phyloP scores from a whole-genome alignment of 2,797 vertebrate species.

The Chiloscyllium punctatum region DNA sequence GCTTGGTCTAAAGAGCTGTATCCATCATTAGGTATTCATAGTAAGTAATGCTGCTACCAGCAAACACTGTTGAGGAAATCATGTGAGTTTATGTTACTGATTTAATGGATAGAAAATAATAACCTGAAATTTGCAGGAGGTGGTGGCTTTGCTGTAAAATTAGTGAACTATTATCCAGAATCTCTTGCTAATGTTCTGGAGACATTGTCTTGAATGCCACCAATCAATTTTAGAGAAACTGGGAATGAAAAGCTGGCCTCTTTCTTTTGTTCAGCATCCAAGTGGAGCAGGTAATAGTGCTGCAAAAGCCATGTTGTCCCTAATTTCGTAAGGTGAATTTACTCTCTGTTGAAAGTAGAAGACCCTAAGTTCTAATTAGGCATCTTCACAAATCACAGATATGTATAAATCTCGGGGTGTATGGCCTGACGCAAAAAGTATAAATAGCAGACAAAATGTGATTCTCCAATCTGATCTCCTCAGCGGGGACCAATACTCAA shows the following conservation, averaged over 20 bases:
- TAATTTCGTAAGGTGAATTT: background rate
- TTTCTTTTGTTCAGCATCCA: background rate
- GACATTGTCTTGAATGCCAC: no score
- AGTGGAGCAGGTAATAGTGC: no score
- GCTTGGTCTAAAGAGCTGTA: background rate
- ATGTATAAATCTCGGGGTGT: background rate
- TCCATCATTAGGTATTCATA: background rate
- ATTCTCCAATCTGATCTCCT: background rate
- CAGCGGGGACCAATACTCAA: background rate
- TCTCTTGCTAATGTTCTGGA: no score
- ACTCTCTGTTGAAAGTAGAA: background rate
- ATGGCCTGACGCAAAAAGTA: background rate
- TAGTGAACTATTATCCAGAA: no score
- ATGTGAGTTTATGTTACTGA: background rate
- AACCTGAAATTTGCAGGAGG: background rate
- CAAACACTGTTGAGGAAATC: background rate
- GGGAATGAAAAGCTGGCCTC: background rate
- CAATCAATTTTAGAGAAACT: no score
- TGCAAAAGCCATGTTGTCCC: background rate
- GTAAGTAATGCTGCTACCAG: background rate
- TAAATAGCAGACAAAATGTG: background rate
- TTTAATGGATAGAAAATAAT: background rate
- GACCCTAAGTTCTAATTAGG: background rate
- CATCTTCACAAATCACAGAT: background rate
- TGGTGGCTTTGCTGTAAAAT: no score